Evolutionary conservation across 2,888 invertebrate species (phyloP), one percentile per base, ranked within the genome.

Genomic region (Synergus laeviventris): DNA sequence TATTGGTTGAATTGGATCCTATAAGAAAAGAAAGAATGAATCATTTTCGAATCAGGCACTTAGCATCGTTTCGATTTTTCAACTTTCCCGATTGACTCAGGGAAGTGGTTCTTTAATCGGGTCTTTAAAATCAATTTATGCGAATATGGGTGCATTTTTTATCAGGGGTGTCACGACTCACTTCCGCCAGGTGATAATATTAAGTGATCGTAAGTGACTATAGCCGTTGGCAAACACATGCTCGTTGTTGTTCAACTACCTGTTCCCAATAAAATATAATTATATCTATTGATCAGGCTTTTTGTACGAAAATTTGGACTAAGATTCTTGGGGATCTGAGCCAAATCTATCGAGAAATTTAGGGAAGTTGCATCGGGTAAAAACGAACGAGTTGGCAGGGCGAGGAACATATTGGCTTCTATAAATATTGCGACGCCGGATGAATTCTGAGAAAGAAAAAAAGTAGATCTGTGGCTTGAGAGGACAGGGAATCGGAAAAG

Each of bases 241-340:
- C 73, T 77, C 64, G 77, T 82, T 82, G 82, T 79, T 80, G 78
- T 66, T 79, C 79, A 75, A 81, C 79, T 85, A 83, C 81, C 81
- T 79, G 84, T 83, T 86, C 81, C 80, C 82, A 83, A 86, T 85
- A 84, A 86, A 85, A 85, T 83, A 85, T 85, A 86, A 86, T 86
- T 85, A 70, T 70, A 31, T 70, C 70, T 49, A 36, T 70, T 70
- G 70, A 70, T 70, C 45, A 70, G 45, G 38, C 24, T 1, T 24
- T 1, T 5, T 14, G 31, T 14, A 24, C 14, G 31, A 11, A 59
- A 38, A 38, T 18, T 62, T 62, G 38, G 36, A 62, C 4, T 11
- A 21, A 62, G 62, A 18, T 62, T n/a, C 12, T 11, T 12, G 38
- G 38, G 8, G 36, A 18, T 36, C 3, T 9, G 62, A 39, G 62